A percentile compares a stretch with the other conserved stretches of the same genome.
Conservation (phyloP, 2,888 invertebrate species). For the Blastobasis adustella region DNA sequence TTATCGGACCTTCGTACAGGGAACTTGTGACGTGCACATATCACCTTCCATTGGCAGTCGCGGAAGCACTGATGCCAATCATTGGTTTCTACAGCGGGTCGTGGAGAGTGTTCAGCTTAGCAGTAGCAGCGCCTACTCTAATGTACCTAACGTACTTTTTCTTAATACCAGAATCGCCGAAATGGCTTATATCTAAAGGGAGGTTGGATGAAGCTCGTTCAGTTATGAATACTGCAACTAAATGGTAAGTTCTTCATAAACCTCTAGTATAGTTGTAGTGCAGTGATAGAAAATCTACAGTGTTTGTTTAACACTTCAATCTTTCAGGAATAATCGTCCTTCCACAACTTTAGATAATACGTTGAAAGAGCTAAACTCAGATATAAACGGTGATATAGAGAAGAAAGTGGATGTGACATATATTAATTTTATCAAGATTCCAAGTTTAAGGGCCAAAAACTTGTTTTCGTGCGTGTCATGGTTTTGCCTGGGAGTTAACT, state of each 20-base stretch:
- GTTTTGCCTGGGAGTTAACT: constrained; percentile 85
- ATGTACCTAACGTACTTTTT: constrained; percentile 77
- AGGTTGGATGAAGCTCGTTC: constrained; percentile 73
- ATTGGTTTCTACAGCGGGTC: constrained; percentile 76
- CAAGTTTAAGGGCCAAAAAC: constrained; percentile 75
- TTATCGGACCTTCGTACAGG: constrained; percentile 63
- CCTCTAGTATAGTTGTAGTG: background rate
- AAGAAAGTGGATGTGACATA: constrained; percentile 53
- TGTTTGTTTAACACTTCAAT: background rate
- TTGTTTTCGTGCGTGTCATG: constrained; percentile 80
- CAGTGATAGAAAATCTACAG: background rate
- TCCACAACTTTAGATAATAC: constrained; percentile 35
- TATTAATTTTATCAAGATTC: constrained; percentile 77
- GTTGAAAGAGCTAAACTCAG: constrained; percentile 5
- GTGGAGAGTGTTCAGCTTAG: constrained; percentile 77
- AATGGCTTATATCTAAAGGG: constrained; percentile 83
- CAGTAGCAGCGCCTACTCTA: constrained; percentile 70
- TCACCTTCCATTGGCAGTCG: constrained; percentile 76
- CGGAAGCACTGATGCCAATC: constrained; percentile 74
- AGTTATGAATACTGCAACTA: constrained; percentile 77
- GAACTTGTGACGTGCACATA: constrained; percentile 69
- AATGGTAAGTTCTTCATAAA: constrained; percentile 23
- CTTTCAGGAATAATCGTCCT: constrained; percentile 53
- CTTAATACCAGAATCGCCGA: constrained; percentile 82
- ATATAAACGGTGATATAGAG: constrained; percentile 49